Percentiles rank a stretch among this genome's conserved stretches.
Conservation (phyloP, 2,113 vertebrate species). For the Rhipidura dahli region DNA sequence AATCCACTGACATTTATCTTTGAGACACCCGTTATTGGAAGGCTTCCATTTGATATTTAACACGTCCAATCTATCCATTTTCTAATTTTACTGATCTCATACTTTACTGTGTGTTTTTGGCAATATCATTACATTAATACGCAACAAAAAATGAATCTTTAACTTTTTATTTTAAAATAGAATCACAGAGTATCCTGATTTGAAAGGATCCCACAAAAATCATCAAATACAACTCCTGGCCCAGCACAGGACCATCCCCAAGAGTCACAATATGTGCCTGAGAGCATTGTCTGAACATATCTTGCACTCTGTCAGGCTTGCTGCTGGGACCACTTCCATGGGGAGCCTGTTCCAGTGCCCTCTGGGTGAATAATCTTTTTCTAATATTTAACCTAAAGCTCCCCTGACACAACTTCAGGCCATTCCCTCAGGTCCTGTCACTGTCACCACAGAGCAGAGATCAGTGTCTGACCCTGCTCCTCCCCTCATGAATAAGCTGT, state of each 20-base stretch:
- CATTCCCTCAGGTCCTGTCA: not conserved
- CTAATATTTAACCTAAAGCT: not conserved
- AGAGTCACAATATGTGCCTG: not conserved
- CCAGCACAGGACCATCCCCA: not conserved
- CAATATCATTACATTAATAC: not conserved
- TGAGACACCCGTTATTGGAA: not conserved
- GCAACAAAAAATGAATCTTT: not conserved
- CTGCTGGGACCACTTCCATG: not conserved
- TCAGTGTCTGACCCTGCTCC: not conserved
- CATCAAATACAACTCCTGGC: not conserved
- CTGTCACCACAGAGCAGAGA: not conserved
- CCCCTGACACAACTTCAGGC: not conserved
- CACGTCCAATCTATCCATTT: not conserved
- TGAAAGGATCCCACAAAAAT: not conserved
- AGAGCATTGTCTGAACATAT: not conserved
- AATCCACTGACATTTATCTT: not conserved
- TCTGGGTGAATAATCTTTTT: not conserved
- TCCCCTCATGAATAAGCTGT: fast-evolving
- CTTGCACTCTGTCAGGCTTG: not conserved
- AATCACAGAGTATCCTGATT: not conserved
- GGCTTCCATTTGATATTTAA: not conserved
- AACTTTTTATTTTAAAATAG: not conserved
- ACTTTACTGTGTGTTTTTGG: not conserved
- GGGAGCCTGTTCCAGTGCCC: not conserved
- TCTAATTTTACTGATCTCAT: not conserved